Evolutionary conservation across 53 echinoderm and acorn worm species (phyloP).

Genomic region (Stichopus horrens): DNA sequence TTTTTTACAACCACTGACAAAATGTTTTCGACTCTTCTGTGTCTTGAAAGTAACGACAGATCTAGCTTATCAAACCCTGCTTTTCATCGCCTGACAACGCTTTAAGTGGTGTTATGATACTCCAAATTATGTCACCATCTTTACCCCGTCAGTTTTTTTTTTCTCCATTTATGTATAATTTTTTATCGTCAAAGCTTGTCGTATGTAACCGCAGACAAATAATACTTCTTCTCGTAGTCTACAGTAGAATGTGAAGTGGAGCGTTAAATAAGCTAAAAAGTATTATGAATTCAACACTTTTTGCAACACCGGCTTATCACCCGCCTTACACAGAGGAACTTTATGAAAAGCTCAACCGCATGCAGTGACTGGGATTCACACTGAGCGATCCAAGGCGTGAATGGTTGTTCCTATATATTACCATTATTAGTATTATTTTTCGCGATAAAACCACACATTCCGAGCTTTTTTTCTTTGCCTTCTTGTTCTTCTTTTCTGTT

Average conservation of each 20-base stretch:
- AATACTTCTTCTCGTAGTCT: background rate
- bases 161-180: too few relatives aligned
- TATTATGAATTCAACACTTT: constrained; percentile 38
- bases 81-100: too few relatives aligned
- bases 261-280: constrained; percentile 34
- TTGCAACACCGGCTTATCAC: constrained; percentile 39
- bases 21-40: background rate
- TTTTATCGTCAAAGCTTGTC: background rate
- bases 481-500: background rate
- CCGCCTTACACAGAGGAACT: background rate
- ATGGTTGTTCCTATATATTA: background rate
- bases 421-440: background rate
- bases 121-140: too few relatives aligned
- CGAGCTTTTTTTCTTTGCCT: background rate
- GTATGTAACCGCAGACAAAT: constrained; percentile 28
- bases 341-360: background rate
- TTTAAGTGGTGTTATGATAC: too few relatives aligned
- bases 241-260: constrained; percentile 16
- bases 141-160: too few relatives aligned
- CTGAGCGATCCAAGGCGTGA: constrained; percentile 17
- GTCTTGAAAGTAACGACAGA: too few relatives aligned
- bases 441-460: background rate
- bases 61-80: too few relatives aligned
- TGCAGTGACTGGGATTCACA: constrained; percentile 8
- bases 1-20: background rate